phyloP scores from a whole-genome alignment of 2,113 vertebrate species.

The Lagopus leucura region DNA sequence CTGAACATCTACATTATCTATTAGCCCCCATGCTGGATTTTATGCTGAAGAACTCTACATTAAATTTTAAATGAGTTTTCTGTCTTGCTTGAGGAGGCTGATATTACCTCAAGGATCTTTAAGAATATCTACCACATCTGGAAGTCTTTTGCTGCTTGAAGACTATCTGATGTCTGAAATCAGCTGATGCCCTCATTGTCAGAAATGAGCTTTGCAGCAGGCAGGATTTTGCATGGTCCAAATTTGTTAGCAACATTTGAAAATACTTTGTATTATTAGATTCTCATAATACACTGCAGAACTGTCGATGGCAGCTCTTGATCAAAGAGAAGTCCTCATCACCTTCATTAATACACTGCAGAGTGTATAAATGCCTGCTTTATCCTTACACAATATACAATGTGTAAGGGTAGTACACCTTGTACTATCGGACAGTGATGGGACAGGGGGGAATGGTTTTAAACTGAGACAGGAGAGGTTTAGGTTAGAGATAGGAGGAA shows the following conservation, averaged over 20 bases:
- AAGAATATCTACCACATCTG: background rate
- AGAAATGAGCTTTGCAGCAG: background rate
- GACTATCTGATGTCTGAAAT: background rate
- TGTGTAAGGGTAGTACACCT: too few relatives aligned
- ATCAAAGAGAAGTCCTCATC: conserved; percentile 7
- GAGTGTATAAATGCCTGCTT: background rate
- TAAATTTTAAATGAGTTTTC: background rate
- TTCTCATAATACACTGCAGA: background rate
- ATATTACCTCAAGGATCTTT: background rate
- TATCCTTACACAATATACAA: background rate
- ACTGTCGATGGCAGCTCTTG: background rate
- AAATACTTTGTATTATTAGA: background rate
- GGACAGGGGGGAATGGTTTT: too few relatives aligned
- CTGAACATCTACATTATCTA: background rate
- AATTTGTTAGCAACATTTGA: background rate
- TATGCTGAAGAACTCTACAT: background rate
- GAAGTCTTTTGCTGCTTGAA: background rate
- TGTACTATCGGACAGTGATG: too few relatives aligned
- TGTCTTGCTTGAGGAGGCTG: background rate
- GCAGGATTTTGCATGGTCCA: background rate
- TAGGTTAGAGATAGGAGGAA: too few relatives aligned
- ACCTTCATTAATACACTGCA: background rate
- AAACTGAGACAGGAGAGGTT: too few relatives aligned
- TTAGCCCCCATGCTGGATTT: background rate
- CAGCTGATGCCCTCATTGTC: background rate